phyloP scores from a whole-genome alignment of 2,888 invertebrate genomes.

The Scaeva pyrastri region DNA sequence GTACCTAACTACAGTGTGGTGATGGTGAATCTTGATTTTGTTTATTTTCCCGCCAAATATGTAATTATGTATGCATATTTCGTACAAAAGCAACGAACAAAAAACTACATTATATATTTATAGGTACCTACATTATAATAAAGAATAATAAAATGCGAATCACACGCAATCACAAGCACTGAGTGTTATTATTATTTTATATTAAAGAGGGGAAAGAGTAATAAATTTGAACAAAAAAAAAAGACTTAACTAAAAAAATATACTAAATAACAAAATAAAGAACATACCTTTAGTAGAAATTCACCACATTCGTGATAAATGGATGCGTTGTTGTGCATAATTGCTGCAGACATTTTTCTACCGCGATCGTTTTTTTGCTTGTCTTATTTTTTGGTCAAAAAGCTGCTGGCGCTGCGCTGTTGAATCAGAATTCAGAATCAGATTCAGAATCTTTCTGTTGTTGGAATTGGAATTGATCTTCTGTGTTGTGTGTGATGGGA shows the following conservation, averaged over 20 bases:
- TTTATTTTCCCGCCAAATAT: slow-evolving; percentile 75
- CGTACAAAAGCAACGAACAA: slow-evolving; percentile 37
- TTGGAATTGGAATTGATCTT: slow-evolving; percentile 32
- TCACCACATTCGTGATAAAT: slow-evolving; percentile 75
- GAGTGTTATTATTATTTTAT: slow-evolving; percentile 31
- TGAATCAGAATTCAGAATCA: slow-evolving; percentile 60
- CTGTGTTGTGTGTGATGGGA: not conserved
- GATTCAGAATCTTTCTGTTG: too few relatives aligned
- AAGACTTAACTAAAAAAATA: slow-evolving; percentile 11
- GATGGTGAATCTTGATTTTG: slow-evolving; percentile 45
- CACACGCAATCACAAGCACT: slow-evolving; percentile 53
- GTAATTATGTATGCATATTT: slow-evolving; percentile 73
- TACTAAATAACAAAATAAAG: slow-evolving; percentile 26
- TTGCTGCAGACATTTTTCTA: slow-evolving; percentile 75
- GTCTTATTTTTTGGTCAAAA: slow-evolving; percentile 57
- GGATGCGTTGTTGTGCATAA: slow-evolving; percentile 75
- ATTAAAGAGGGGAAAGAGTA: not conserved
- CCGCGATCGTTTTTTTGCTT: slow-evolving; percentile 46
- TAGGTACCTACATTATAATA: not conserved
- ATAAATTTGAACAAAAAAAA: slow-evolving; percentile 20
- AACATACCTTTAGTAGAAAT: slow-evolving; percentile 73
- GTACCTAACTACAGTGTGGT: slow-evolving; percentile 16
- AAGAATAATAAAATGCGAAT: slow-evolving; percentile 55
- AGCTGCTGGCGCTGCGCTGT: slow-evolving; percentile 59
- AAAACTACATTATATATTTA: slow-evolving; percentile 8